phyloP scores from a whole-genome alignment of 2,888 invertebrate species.

The Idaea biselata region DNA sequence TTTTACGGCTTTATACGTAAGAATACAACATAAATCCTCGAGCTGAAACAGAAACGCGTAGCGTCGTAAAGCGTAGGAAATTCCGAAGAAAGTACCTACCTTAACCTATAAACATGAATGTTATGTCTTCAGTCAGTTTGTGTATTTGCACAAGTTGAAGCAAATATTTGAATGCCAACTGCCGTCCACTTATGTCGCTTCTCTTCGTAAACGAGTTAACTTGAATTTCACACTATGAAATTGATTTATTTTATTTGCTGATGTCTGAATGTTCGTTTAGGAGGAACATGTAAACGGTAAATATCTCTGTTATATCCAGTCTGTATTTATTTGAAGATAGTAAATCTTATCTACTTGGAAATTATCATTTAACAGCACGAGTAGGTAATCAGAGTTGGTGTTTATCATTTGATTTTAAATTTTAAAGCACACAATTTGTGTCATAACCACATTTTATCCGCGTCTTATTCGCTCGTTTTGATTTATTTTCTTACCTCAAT shows the following conservation, averaged over 20 bases:
- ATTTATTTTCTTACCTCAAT: no score
- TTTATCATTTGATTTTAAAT: no score
- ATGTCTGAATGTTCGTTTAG: not conserved
- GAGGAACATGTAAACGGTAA: not conserved
- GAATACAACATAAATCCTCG: not conserved
- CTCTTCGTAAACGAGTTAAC: conserved; percentile 20
- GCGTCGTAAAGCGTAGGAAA: not conserved
- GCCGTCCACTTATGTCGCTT: conserved; percentile 20
- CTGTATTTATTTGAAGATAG: not conserved
- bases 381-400: no score
- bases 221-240: conserved; percentile 13
- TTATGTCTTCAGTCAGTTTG: conserved; percentile 20
- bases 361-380: not conserved
- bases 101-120: conserved; percentile 1
- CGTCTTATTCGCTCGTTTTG: no score
- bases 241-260: not conserved
- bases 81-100: conserved; percentile 3
- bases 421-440: no score
- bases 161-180: conserved; percentile 31
- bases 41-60: not conserved
- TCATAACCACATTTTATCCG: no score
- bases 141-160: conserved; percentile 23
- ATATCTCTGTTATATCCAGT: not conserved
- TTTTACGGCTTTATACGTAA: not conserved
- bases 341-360: not conserved